Evolutionary conservation across 2,888 invertebrate species (phyloP).

Genomic region (Coelopa pilipes): DNA sequence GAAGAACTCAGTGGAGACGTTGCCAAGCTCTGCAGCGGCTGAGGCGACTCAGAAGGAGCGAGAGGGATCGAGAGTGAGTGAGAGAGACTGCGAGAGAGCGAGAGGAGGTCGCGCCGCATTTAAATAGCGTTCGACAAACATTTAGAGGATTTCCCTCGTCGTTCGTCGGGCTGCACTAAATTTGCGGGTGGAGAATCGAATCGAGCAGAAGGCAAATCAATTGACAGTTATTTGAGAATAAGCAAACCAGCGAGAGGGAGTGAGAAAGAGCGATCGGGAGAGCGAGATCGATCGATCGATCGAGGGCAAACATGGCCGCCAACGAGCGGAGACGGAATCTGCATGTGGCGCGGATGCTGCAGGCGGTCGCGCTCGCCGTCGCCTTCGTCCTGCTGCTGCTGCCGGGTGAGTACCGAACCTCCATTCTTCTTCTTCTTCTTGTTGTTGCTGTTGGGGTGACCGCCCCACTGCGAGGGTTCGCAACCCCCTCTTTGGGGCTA

Average conservation of each 20-base stretch:
- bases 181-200: neutral
- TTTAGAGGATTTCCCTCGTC: constrained; percentile 7
- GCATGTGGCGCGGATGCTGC: constrained; percentile 35
- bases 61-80: too few relatives aligned
- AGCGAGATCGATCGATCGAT: neutral
- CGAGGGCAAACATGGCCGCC: neutral
- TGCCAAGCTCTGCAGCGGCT: neutral
- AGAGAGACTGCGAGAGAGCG: too few relatives aligned
- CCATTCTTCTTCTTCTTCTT: too few relatives aligned
- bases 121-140: constrained; percentile 25
- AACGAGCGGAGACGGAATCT: constrained; percentile 43
- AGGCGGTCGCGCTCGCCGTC: constrained; percentile 23
- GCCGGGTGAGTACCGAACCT: constrained; percentile 36
- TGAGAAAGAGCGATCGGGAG: neutral
- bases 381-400: constrained; percentile 29
- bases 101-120: neutral
- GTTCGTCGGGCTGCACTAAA: neutral
- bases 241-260: neutral
- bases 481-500: too few relatives aligned
- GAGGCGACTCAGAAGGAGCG: too few relatives aligned
- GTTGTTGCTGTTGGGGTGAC: too few relatives aligned
- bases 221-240: constrained; percentile 59
- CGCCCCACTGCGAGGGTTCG: too few relatives aligned
- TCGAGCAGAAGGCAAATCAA: constrained; percentile 43
- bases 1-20: constrained; percentile 6